phyloP scores from a whole-genome alignment of 1,140 invertebrate genomes.

The Lethocerus indicus region DNA sequence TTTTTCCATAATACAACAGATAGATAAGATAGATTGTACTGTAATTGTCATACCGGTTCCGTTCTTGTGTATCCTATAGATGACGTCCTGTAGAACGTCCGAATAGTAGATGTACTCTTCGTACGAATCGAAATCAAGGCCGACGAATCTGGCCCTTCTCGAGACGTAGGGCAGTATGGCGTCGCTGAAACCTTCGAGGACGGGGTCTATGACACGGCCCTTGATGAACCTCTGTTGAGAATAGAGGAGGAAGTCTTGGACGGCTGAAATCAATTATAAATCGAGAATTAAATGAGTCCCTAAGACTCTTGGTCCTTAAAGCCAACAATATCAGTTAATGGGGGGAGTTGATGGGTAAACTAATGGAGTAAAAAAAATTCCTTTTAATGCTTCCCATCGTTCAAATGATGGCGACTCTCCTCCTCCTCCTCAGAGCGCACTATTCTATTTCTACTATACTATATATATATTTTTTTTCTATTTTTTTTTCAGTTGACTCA shows the following conservation, averaged over 20 bases:
- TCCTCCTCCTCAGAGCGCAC: too few species aligned
- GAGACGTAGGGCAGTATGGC: slow-evolving; percentile 85
- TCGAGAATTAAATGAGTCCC: too few species aligned
- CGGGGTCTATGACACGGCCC: slow-evolving; percentile 78
- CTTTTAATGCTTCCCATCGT: background rate
- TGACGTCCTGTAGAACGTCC: slow-evolving; percentile 91
- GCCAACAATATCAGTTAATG: too few species aligned
- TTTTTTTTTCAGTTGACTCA: too few species aligned
- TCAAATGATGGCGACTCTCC: too few species aligned
- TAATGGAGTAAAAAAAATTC: too few species aligned
- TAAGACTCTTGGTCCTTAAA: too few species aligned
- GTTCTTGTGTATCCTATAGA: slow-evolving; percentile 78
- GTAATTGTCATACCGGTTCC: slow-evolving; percentile 60
- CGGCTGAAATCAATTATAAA: slow-evolving; percentile 29
- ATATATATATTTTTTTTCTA: too few species aligned
- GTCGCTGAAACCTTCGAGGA: slow-evolving; percentile 80
- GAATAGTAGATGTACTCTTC: slow-evolving; percentile 92
- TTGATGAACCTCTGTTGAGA: slow-evolving; percentile 94
- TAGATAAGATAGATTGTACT: too few species aligned
- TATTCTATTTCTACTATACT: too few species aligned
- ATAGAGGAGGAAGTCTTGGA: slow-evolving; percentile 89
- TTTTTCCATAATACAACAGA: too few species aligned
- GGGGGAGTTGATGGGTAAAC: too few species aligned
- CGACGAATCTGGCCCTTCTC: slow-evolving; percentile 81
- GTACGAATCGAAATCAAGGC: slow-evolving; percentile 87